Conservation (phyloP, 2,888 invertebrate genomes). For the Melinopterus prodromus region DNA sequence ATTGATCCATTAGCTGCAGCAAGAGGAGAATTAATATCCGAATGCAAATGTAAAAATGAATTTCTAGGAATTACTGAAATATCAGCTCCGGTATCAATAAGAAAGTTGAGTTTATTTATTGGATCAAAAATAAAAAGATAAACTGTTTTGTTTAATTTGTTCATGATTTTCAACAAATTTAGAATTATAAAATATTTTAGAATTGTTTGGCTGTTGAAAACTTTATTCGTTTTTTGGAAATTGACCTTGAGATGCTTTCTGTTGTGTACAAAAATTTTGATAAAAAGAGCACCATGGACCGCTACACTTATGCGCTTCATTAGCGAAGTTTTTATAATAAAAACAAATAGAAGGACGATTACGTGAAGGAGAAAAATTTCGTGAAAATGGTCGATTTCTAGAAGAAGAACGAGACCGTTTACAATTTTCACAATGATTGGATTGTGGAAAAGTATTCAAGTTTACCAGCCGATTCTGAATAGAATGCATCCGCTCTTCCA, state of each 20-base stretch:
- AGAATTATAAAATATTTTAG: too few species aligned
- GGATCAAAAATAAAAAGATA: conserved; percentile 32
- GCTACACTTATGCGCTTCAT: too few species aligned
- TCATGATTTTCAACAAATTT: too few species aligned
- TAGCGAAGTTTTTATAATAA: background rate
- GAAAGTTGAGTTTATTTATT: conserved; percentile 24
- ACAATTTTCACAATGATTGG: background rate
- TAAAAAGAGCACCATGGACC: too few species aligned
- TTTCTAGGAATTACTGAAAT: background rate
- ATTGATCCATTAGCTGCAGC: conserved; percentile 19
- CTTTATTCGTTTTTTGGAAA: too few species aligned
- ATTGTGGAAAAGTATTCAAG: background rate
- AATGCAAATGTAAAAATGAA: background rate
- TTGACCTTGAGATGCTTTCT: too few species aligned
- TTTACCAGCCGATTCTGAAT: too few species aligned
- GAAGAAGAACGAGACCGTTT: background rate
- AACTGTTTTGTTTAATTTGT: background rate
- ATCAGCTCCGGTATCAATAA: conserved; percentile 31
- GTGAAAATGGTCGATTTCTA: background rate
- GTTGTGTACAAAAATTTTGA: too few species aligned
- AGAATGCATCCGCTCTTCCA: background rate
- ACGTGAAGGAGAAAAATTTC: background rate
- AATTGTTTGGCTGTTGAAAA: too few species aligned
- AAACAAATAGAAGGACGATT: background rate
- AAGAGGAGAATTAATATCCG: conserved; percentile 22